Conservation (phyloP, 2,113 vertebrate species). For the Lonchura striata region DNA sequence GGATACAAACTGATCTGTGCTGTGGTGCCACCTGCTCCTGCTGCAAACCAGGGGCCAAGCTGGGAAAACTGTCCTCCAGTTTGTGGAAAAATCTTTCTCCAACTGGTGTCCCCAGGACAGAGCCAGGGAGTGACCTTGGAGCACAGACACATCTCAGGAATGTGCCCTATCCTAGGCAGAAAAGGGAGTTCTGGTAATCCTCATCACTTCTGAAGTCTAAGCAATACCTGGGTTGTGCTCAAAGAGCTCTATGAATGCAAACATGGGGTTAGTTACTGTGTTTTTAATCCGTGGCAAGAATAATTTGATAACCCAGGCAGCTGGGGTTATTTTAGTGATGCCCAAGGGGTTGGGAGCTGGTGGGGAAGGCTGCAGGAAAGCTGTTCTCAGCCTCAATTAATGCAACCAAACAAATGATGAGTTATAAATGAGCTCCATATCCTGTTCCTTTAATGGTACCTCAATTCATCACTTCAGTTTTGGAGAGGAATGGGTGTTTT, state of each 20-base stretch:
- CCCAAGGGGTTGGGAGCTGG: not conserved
- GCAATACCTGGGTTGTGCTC: not conserved
- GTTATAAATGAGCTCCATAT: not conserved
- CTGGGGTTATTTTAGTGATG: not conserved
- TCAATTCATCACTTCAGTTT: accelerated
- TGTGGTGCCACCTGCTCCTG: not conserved
- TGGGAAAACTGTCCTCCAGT: not conserved
- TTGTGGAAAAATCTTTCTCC: not conserved
- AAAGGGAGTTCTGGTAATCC: not conserved
- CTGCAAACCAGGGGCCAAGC: not conserved
- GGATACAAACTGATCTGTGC: not conserved
- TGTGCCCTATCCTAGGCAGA: not conserved
- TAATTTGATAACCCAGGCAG: not conserved
- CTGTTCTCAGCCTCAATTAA: not conserved
- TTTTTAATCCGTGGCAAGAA: not conserved
- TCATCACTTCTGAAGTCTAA: not conserved
- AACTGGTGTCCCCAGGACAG: not conserved
- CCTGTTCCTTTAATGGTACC: not conserved
- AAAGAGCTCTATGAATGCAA: not conserved
- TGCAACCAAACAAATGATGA: not conserved
- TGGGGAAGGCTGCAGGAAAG: not conserved
- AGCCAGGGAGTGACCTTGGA: not conserved
- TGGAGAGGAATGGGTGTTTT: not conserved
- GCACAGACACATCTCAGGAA: not conserved
- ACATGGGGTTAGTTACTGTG: not conserved